phyloP scores from a whole-genome alignment of 2,888 invertebrate species.

The Caenorhabditis imperialis region DNA sequence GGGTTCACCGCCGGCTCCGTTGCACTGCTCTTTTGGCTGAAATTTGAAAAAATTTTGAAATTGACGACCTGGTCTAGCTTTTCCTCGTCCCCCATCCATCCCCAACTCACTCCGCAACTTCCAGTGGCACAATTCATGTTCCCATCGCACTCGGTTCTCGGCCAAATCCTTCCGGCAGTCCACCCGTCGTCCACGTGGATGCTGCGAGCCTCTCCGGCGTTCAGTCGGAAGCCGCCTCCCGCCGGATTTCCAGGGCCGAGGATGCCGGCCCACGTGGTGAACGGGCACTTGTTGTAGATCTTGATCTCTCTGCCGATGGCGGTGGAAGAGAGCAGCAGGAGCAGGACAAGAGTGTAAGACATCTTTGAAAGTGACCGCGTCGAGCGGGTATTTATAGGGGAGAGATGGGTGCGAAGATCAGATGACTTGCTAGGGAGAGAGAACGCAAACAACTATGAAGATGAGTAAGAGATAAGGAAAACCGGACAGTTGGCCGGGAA shows the following conservation, averaged over 20 bases:
- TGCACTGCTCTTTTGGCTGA: slow-evolving; percentile 37
- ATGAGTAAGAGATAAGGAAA: too few species aligned
- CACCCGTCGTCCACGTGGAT: slow-evolving; percentile 61
- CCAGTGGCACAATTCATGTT: slow-evolving; percentile 69
- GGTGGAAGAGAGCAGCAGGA: too few species aligned
- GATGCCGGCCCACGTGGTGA: slow-evolving; percentile 69
- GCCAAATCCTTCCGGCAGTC: slow-evolving; percentile 65
- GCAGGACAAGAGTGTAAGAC: not conserved
- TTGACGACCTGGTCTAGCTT: too few species aligned
- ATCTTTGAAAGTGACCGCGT: too few species aligned
- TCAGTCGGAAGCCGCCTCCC: slow-evolving; percentile 63
- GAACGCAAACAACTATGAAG: too few species aligned
- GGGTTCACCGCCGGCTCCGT: slow-evolving; percentile 79
- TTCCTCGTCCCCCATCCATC: too few species aligned
- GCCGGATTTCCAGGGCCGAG: slow-evolving; percentile 48
- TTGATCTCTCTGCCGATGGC: slow-evolving; percentile 27
- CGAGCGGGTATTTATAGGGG: too few species aligned
- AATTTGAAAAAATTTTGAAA: too few species aligned
- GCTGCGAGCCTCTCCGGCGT: slow-evolving; percentile 43
- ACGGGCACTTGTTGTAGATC: slow-evolving; percentile 68
- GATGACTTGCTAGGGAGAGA: too few species aligned
- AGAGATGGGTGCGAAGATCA: too few species aligned
- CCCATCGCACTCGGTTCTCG: slow-evolving; percentile 65
- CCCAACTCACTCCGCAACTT: slow-evolving; percentile 41
- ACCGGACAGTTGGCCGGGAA: too few species aligned